A percentile compares a stretch with the other conserved stretches of the same genome.
Evolutionary conservation across 1,140 invertebrate species (phyloP).

Genomic region (Lepidotrigona ventralis): DNA sequence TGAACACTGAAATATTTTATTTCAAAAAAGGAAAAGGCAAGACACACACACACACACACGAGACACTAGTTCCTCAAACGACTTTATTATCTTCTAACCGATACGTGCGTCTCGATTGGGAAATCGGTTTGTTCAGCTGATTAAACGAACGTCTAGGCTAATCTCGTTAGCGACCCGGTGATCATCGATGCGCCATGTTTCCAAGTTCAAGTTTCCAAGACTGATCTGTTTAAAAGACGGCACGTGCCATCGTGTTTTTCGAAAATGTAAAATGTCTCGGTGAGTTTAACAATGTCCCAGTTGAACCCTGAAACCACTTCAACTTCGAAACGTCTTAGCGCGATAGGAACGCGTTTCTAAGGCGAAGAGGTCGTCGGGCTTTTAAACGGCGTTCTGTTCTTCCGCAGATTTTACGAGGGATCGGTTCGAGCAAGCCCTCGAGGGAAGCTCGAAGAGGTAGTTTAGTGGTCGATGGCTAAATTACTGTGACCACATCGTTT

Average conservation of each 20-base stretch:
- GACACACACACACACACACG: no score
- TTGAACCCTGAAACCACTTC: no score
- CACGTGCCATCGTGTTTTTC: not conserved
- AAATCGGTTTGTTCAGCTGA: slow-evolving; percentile 45
- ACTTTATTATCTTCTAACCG: slow-evolving; percentile 37
- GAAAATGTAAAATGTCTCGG: not conserved
- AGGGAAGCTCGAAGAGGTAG: slow-evolving; percentile 2
- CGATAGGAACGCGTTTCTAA: not conserved
- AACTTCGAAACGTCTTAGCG: not conserved
- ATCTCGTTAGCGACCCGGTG: slow-evolving; percentile 27
- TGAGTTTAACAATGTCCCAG: not conserved
- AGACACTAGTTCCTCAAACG: not conserved
- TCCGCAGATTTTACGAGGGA: not conserved
- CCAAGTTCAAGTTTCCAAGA: not conserved
- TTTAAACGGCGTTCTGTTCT: not conserved
- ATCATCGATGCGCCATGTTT: slow-evolving; percentile 25
- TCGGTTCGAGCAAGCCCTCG: slow-evolving; percentile 12
- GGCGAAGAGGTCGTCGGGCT: no score
- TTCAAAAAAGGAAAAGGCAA: no score
- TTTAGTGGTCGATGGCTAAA: slow-evolving; percentile 35
- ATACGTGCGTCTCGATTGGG: slow-evolving; percentile 2
- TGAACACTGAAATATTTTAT: no score
- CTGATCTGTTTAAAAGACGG: not conserved
- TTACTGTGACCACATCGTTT: slow-evolving; percentile 45
- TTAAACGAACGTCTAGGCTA: slow-evolving; percentile 19